Evolutionary conservation across 1,140 invertebrate species (phyloP), one percentile per base, ranked within the genome.

Genomic region (Chymomyza costata): DNA sequence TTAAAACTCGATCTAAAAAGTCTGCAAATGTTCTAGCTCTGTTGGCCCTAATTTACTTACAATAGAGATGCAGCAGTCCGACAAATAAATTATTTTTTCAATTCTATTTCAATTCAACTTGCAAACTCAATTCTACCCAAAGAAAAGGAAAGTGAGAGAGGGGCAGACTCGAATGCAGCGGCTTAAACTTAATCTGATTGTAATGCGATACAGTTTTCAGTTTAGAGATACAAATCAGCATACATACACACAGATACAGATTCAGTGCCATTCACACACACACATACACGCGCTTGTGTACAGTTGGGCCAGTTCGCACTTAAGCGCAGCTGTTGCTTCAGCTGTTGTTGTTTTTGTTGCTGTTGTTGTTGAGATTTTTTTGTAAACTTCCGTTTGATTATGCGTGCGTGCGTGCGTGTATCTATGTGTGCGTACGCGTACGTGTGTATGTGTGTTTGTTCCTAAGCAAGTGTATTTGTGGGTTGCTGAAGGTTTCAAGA

Each of bases 171-270:
- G n/a, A n/a, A n/a, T n/a, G 43, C 51, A 71, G 50, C 47, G 67
- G 71, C 71, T 64, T 78, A 64, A 80, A 80, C 62, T 80, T 78
- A 78, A 78, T 78, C 71, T 71, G 71, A 78, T 78, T 78, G 71
- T 78, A 78, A 78, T 78, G 46, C 73, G 71, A 78, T 78, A 78
- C 71, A 78, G 66, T 78, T 78, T 78, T 65, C 71, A 78, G 71
- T 78, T 69, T 71, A 50, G 37, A 78, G 71, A 78, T 78, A 78
- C 62, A 78, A 78, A 78, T 78, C 71, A 80, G 71, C 71, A 80
- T 3, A 25, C 21, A 5, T 5, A 25, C 73, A 67, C 73, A 78
- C 66, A 76, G 48, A 44, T n/a, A n/a, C n/a, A n/a, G n/a, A n/a
- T n/a, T n/a, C n/a, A n/a, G n/a, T n/a, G 40, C 19, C 55, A 46